phyloP scores from a whole-genome alignment of 2,888 invertebrate genomes.

The Coenonympha glycerion region DNA sequence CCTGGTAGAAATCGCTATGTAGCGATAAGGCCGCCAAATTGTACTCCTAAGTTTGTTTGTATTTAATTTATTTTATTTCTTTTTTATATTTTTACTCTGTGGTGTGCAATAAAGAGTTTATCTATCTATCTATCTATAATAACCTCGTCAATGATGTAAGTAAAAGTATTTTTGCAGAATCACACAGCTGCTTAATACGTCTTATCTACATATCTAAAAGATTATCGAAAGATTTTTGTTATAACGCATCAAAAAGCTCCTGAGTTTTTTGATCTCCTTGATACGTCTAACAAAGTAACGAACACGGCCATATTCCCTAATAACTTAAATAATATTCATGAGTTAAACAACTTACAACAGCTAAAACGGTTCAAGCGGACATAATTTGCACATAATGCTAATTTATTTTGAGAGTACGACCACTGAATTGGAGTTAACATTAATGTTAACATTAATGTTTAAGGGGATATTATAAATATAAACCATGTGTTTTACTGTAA shows the following conservation, averaged over 20 bases:
- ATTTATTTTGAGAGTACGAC: slow-evolving; percentile 3
- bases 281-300: slow-evolving; percentile 39
- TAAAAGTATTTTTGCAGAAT: no score
- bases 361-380: slow-evolving; percentile 8
- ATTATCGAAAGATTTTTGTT: slow-evolving; percentile 32
- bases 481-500: not conserved
- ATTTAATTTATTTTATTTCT: no score
- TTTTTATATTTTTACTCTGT: no score
- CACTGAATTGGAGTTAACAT: not conserved
- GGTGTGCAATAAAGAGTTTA: no score
- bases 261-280: no score
- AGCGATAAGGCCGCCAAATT: no score
- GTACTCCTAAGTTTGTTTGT: no score
- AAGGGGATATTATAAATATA: not conserved
- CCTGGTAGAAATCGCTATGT: no score
- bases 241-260: slow-evolving; percentile 46
- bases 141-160: no score
- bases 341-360: slow-evolving; percentile 46
- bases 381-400: slow-evolving; percentile 3
- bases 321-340: no score
- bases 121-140: no score
- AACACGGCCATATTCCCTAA: slow-evolving; percentile 54
- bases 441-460: not conserved
- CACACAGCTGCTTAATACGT: no score
- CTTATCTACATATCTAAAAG: not conserved